Evolutionary conservation across 2,797 vertebrate genomes (phyloP).

Genomic region (Amblyraja radiata): DNA sequence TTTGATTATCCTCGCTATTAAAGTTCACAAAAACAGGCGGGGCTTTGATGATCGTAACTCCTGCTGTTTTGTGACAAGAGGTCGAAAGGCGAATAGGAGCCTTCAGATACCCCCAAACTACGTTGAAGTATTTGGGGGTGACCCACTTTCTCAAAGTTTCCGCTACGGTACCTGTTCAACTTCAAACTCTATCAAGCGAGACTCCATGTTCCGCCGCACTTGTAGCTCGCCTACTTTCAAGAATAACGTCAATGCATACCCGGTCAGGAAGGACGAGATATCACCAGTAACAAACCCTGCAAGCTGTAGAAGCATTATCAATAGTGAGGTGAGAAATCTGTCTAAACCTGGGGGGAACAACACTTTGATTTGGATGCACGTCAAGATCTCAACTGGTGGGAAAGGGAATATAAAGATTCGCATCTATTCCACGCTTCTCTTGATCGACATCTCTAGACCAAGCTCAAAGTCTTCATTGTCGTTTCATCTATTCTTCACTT

Average conservation of each 20-base stretch:
- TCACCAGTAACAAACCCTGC: background rate
- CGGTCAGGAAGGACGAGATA: background rate
- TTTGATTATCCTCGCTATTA: slow-evolving; percentile 50
- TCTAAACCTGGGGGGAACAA: background rate
- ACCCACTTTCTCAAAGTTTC: slow-evolving; percentile 54
- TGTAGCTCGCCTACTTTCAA: slow-evolving; percentile 61
- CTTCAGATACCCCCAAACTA: slow-evolving; percentile 60
- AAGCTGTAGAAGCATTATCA: background rate
- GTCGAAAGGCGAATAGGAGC: slow-evolving; percentile 39
- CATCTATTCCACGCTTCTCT: background rate
- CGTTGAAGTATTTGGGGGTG: slow-evolving; percentile 59
- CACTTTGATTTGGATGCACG: background rate
- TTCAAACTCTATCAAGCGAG: slow-evolving; percentile 50
- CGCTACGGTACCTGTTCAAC: slow-evolving; percentile 55
- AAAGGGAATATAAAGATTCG: background rate
- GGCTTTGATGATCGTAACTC: slow-evolving; percentile 41
- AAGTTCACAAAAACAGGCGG: slow-evolving; percentile 50
- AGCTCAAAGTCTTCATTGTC: background rate
- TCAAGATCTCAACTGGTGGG: background rate
- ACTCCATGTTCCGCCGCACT: slow-evolving; percentile 84
- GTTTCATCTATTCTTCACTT: background rate
- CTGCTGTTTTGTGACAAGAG: slow-evolving; percentile 34
- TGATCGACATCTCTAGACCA: background rate
- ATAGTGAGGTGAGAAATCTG: slow-evolving; percentile 7
- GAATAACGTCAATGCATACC: background rate